Percentiles rank a stretch among this genome's conserved stretches.
Evolutionary conservation across 2,113 vertebrate species (phyloP).

Genomic region (Heloderma charlesbogerti): DNA sequence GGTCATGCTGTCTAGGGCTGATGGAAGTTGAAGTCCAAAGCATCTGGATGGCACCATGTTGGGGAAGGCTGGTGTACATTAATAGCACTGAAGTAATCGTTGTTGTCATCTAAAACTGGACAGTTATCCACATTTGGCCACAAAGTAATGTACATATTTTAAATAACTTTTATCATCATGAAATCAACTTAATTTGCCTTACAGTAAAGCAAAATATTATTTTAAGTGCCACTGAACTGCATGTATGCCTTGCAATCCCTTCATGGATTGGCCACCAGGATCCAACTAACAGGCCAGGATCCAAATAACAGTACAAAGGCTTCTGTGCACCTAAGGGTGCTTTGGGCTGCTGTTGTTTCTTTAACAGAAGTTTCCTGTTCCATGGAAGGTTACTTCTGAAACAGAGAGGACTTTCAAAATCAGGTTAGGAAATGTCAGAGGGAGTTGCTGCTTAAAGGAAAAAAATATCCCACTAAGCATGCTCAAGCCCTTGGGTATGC

Average conservation of each 20-base stretch:
- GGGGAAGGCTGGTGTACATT: background rate
- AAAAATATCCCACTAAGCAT: background rate
- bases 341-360: background rate
- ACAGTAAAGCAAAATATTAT: background rate
- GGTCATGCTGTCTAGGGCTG: too few relatives aligned
- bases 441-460: background rate
- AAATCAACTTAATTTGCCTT: background rate
- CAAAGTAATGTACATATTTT: background rate
- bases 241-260: background rate
- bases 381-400: background rate
- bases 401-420: background rate
- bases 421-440: background rate
- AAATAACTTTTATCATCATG: background rate
- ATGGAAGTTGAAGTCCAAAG: too few relatives aligned
- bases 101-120: background rate
- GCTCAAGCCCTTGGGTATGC: too few relatives aligned
- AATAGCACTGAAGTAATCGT: background rate
- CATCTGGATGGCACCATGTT: too few relatives aligned
- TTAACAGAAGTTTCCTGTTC: background rate
- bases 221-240: background rate
- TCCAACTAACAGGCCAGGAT: background rate
- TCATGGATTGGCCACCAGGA: too few relatives aligned
- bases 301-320: background rate
- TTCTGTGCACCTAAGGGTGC: background rate
- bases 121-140: background rate